A percentile compares a stretch with the other conserved stretches of the same genome.
Evolutionary conservation across 2,113 vertebrate genomes (phyloP).

Genomic region (Paramisgurnus dabryanus): DNA sequence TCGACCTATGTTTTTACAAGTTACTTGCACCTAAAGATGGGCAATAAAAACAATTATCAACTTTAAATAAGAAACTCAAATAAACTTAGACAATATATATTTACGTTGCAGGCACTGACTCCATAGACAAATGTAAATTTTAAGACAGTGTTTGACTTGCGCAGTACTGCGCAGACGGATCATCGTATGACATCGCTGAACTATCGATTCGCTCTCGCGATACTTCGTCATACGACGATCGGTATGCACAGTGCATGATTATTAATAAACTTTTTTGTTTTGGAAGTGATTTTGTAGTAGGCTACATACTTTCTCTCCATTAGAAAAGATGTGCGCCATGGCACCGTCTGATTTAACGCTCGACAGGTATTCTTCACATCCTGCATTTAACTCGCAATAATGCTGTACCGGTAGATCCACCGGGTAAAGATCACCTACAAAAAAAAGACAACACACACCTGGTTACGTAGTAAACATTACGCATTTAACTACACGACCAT

Average conservation of each 20-base stretch:
- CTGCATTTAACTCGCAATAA: constrained; percentile 16
- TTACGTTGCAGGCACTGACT: too few relatives aligned
- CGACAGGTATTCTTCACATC: constrained; percentile 26
- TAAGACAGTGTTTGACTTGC: too few relatives aligned
- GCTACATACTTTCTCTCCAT: constrained; percentile 41
- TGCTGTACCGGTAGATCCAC: constrained; percentile 34
- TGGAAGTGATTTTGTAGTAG: background rate
- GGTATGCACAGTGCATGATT: too few relatives aligned
- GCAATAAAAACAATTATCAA: constrained; percentile 1
- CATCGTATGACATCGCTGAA: too few relatives aligned
- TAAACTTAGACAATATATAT: too few relatives aligned
- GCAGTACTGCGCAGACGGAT: too few relatives aligned
- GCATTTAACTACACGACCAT: background rate
- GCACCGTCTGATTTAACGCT: constrained; percentile 10
- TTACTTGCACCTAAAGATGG: constrained; percentile 65
- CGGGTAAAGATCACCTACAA: constrained; percentile 32
- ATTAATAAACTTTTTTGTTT: too few relatives aligned
- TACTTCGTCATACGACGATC: too few relatives aligned
- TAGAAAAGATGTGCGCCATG: constrained; percentile 16
- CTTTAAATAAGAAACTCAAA: background rate
- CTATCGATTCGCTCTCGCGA: too few relatives aligned
- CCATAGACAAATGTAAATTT: too few relatives aligned
- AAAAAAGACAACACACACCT: background rate
- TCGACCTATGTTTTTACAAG: constrained; percentile 49
- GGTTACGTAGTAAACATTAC: background rate